Percentiles rank a stretch among this genome's conserved stretches.
These are phyloP conservation scores for Hirtodrosophila histrioides DNA, from an alignment of 2,888 invertebrate genomes.

Conservation along the genomic window DNA sequence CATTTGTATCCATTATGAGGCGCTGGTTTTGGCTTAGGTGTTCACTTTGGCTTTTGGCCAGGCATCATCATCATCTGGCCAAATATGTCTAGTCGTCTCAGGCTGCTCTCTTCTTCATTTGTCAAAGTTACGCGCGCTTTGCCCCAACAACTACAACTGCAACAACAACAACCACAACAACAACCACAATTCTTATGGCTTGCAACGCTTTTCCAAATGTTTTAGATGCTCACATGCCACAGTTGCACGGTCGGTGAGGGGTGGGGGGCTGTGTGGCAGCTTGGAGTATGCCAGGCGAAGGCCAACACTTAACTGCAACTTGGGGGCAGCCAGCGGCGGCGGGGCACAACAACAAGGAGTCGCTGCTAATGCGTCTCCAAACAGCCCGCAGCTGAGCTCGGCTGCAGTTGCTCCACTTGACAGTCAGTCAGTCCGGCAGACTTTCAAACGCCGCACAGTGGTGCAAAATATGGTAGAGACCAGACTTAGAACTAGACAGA, in stretches of 20 bases:
- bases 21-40: constrained; percentile 63
- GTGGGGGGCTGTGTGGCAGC: neutral
- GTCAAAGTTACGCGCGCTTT: constrained; percentile 69
- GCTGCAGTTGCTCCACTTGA: constrained; percentile 46
- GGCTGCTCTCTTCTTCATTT: constrained; percentile 64
- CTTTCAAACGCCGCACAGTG: constrained; percentile 61
- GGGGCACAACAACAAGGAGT: constrained; percentile 23
- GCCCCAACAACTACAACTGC: constrained; percentile 20
- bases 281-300: constrained; percentile 49
- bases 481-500: no score
- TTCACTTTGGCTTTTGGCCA: constrained; percentile 35
- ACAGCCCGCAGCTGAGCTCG: constrained; percentile 39
- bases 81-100: constrained; percentile 40
- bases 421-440: constrained; percentile 43
- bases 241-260: constrained; percentile 10
- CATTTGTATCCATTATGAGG: constrained; percentile 76
- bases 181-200: constrained; percentile 33
- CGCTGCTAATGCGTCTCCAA: constrained; percentile 50
- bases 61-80: constrained; percentile 48
- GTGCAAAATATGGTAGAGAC: neutral
- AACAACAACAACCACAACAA: neutral
- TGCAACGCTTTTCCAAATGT: constrained; percentile 63
- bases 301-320: constrained; percentile 53
- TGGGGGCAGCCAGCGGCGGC: neutral
- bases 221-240: constrained; percentile 54